Base-by-base conservation (phyloP, 2,113 vertebrate genomes). In the Colistium nudipinnis region DNA sequence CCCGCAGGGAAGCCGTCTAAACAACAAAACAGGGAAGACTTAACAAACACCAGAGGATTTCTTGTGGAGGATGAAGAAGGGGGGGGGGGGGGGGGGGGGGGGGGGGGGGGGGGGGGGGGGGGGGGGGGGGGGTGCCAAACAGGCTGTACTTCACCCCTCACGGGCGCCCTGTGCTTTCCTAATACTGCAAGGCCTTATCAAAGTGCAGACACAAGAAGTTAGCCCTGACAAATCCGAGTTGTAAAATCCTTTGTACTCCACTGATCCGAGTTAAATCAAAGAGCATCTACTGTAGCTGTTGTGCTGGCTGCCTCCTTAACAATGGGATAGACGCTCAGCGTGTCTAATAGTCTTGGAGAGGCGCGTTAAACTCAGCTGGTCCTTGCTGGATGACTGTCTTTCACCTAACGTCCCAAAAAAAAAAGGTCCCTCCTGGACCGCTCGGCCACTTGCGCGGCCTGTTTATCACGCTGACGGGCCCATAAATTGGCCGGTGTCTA, bases 401-500 rank as follows among this genome's bases (percentile, higher is more conserved):
- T 70, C 59, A 45, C 69, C 56, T 65, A 48, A 83, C 38, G n/a
- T n/a, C n/a, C n/a, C n/a, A n/a, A n/a, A n/a, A n/a, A 27, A 81
- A 55, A 63, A 38, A 61, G 74, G 78, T 85, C 77, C 83, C 60
- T 54, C 84, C 62, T 65, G 49, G 77, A 76, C 77, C 13, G 6
- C 69, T 69, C 74, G 71, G 80, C 83, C 84, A 73, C 66, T 9
- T 35, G 54, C 9, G 4, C 47, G 24, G 35, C 67, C 75, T 79
- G 74, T 88, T 79, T 75, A 84, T 89, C 82, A 77, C 57, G 25
- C 70, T 87, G 83, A 83, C 86, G 78, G 79, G 76, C 69, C 57
- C 44, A 69, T 78, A 56, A 66, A 80, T 81, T 70, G 49, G 45
- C 20, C 47, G 45, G 27, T 47, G 80, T 88, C 84, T 45, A 51